phyloP scores from a whole-genome alignment of 2,113 vertebrate genomes.

The Dipodomys ordii region DNA sequence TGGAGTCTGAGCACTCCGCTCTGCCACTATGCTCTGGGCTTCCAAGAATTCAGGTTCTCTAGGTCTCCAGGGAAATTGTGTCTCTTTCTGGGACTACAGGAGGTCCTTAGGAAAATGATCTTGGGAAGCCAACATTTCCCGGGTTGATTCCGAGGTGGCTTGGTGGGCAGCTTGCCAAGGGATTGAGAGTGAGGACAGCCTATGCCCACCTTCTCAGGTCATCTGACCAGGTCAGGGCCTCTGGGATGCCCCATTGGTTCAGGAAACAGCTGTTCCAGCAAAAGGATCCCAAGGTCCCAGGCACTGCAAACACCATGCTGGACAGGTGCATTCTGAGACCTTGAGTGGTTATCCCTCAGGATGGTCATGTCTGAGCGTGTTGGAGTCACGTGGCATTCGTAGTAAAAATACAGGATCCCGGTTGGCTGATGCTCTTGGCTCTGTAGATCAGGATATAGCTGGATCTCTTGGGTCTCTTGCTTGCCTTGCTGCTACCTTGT shows the following conservation, averaged over 20 bases:
- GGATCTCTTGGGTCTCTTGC: not conserved
- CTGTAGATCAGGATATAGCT: not conserved
- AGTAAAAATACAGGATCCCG: not conserved
- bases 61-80: not conserved
- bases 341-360: fast-evolving
- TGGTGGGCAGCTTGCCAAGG: not conserved
- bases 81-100: not conserved
- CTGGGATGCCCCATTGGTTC: not conserved
- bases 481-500: no score
- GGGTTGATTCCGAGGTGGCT: not conserved
- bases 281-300: not conserved
- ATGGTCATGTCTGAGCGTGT: fast-evolving
- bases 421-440: not conserved
- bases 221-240: not conserved
- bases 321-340: not conserved
- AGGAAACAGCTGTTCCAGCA: not conserved
- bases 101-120: not conserved
- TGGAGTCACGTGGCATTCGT: fast-evolving
- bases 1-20: fast-evolving
- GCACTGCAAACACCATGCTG: fast-evolving
- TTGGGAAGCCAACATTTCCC: fast-evolving
- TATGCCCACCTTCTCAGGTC: not conserved
- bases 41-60: not conserved
- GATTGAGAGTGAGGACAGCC: not conserved
- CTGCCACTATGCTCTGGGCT: not conserved